A percentile compares a stretch with the other conserved stretches of the same genome.
phyloP scores from a whole-genome alignment of 2,888 invertebrate genomes.

The Auanema sp. region DNA sequence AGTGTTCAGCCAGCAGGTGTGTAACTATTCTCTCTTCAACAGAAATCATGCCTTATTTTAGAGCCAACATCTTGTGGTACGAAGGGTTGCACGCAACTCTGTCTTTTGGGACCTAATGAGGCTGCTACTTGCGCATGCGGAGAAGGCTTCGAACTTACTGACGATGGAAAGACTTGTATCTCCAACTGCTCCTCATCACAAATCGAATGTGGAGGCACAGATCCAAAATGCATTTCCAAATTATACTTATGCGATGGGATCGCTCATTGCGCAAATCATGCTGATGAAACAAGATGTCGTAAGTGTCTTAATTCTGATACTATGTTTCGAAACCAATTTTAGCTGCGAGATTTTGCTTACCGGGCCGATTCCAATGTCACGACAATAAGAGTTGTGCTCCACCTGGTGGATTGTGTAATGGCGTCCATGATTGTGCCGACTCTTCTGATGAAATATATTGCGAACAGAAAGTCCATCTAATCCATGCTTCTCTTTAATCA shows the following conservation, averaged over 20 bases:
- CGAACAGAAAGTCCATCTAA: conserved; percentile 8
- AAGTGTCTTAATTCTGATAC: conserved; percentile 23
- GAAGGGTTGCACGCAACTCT: conserved; percentile 81
- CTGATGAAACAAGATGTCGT: conserved; percentile 58
- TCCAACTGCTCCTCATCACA: conserved; percentile 46
- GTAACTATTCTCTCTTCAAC: conserved; percentile 13
- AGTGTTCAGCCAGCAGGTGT: conserved; percentile 78
- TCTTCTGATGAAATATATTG: conserved; percentile 53
- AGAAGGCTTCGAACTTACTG: conserved; percentile 52
- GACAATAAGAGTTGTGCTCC: conserved; percentile 73
- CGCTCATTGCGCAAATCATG: conserved; percentile 50
- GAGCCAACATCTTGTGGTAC: conserved; percentile 73
- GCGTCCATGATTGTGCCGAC: conserved; percentile 47
- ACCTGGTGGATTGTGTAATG: conserved; percentile 49
- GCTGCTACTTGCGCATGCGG: conserved; percentile 50
- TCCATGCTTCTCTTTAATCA: too few relatives aligned
- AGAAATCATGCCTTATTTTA: conserved; percentile 33
- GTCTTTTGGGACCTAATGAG: conserved; percentile 73
- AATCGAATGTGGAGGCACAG: conserved; percentile 55
- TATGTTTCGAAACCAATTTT: conserved; percentile 11
- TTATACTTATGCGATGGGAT: conserved; percentile 56
- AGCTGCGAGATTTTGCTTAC: conserved; percentile 76
- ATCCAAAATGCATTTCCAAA: conserved; percentile 57
- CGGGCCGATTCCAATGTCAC: conserved; percentile 89
- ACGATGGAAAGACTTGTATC: conserved; percentile 47